Conservation (phyloP, 1,140 invertebrate genomes). For the Drosophila navojoa region DNA sequence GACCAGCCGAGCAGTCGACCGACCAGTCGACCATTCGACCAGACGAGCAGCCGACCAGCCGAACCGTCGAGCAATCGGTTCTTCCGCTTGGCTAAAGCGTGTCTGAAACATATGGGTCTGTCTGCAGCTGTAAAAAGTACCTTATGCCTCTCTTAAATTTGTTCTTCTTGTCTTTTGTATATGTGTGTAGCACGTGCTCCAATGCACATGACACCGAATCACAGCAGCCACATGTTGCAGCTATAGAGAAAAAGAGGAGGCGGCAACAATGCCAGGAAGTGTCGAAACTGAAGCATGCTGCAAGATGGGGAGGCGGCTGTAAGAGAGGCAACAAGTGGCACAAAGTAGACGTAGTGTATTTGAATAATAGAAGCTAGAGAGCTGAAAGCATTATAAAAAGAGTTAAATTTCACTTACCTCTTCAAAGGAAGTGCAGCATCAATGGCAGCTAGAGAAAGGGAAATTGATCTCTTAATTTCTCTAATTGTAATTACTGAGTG, state of each 20-base stretch:
- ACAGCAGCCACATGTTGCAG: slow-evolving; percentile 26
- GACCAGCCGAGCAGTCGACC: slow-evolving; percentile 19
- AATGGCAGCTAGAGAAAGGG: too few relatives aligned
- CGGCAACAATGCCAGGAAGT: slow-evolving; percentile 43
- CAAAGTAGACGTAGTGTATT: too few relatives aligned
- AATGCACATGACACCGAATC: slow-evolving; percentile 77
- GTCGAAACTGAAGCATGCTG: not conserved
- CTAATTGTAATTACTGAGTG: not conserved
- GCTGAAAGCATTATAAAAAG: too few relatives aligned
- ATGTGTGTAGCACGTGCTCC: slow-evolving; percentile 70
- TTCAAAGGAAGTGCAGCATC: too few relatives aligned
- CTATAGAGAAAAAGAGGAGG: slow-evolving; percentile 11
- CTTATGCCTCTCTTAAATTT: slow-evolving; percentile 27
- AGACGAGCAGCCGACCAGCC: slow-evolving; percentile 5
- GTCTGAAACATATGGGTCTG: slow-evolving; percentile 72
- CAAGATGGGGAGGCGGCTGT: too few relatives aligned
- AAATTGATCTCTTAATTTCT: too few relatives aligned
- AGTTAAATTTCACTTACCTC: too few relatives aligned
- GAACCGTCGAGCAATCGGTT: slow-evolving; percentile 20
- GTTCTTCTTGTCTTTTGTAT: slow-evolving; percentile 36
- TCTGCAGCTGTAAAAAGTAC: slow-evolving; percentile 25
- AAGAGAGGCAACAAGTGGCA: too few relatives aligned
- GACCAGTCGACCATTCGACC: slow-evolving; percentile 1
- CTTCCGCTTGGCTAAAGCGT: slow-evolving; percentile 81
- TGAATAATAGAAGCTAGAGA: too few relatives aligned